Percentiles rank a stretch among this genome's conserved stretches.
phyloP scores from a whole-genome alignment of 2,113 vertebrate genomes.

The Chloebia gouldiae region DNA sequence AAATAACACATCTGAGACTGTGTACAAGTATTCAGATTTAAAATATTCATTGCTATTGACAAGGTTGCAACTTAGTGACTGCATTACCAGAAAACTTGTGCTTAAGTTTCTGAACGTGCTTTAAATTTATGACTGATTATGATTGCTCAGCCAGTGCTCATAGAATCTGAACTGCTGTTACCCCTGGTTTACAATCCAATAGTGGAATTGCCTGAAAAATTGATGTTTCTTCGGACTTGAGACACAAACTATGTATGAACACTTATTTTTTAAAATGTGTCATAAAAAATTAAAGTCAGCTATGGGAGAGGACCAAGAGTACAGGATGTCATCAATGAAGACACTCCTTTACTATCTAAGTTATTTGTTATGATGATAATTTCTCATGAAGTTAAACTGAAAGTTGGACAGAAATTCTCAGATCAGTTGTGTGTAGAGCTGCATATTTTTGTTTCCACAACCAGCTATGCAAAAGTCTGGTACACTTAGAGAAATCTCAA shows the following conservation, averaged over 20 bases:
- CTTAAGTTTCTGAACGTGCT: not conserved
- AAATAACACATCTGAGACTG: not conserved
- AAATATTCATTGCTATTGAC: constrained; percentile 35
- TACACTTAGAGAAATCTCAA: not conserved
- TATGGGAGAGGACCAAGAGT: not conserved
- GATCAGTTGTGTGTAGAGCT: not conserved
- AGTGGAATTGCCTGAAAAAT: not conserved
- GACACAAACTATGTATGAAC: not conserved
- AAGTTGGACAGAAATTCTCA: not conserved
- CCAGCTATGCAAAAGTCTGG: not conserved
- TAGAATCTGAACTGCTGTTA: constrained; percentile 34
- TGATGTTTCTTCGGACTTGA: constrained; percentile 8
- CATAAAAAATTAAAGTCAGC: not conserved
- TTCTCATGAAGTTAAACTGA: not conserved
- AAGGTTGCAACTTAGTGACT: not conserved
- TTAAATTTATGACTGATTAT: constrained; percentile 41
- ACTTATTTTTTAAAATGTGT: not conserved
- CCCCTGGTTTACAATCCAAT: not conserved
- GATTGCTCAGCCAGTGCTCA: constrained; percentile 27
- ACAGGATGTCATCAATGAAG: not conserved
- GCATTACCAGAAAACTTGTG: constrained; percentile 11
- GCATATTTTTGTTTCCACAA: not conserved
- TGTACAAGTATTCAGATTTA: not conserved
- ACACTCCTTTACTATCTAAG: not conserved
- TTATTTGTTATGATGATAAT: not conserved